Percentiles rank a stretch among this genome's conserved stretches.
These are phyloP conservation scores for Naso thynnoides DNA, from an alignment of 2,797 vertebrate species.

Conservation along the genomic window DNA sequence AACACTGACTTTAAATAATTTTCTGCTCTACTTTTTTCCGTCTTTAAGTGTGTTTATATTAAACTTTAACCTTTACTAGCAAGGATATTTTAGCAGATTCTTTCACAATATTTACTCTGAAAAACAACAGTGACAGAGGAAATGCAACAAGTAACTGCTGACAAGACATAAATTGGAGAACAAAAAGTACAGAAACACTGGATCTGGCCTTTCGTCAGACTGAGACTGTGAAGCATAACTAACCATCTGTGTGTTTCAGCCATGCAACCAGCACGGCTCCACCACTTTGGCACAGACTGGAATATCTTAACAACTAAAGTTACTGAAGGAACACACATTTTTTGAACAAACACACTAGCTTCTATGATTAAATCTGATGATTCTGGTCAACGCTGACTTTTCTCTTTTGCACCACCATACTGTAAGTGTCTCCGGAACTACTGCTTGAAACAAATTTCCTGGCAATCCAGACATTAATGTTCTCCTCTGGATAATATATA, in stretches of 20 bases:
- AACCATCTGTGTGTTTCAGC: not conserved
- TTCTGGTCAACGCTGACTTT: not conserved
- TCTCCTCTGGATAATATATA: not conserved
- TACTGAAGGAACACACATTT: too few species aligned
- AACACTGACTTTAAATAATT: not conserved
- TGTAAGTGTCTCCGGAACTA: not conserved
- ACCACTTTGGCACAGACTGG: not conserved
- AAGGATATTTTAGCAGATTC: conserved; percentile 10
- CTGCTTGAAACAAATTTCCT: not conserved
- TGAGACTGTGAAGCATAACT: not conserved
- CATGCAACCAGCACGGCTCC: not conserved
- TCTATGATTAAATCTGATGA: not conserved
- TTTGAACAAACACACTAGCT: too few species aligned
- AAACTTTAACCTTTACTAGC: not conserved
- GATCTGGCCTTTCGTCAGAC: conserved; percentile 1
- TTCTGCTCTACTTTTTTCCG: too few species aligned
- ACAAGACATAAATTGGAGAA: not conserved
- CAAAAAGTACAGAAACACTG: conserved; percentile 1
- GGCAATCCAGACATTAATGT: not conserved
- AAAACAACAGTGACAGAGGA: not conserved
- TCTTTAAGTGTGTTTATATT: not conserved
- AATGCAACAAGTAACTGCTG: conserved; percentile 28
- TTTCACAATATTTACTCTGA: conserved; percentile 29
- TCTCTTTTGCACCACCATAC: not conserved
- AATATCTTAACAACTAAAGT: not conserved